Base-by-base conservation (phyloP, 2,113 vertebrate genomes). In the Spilogale gracilis region DNA sequence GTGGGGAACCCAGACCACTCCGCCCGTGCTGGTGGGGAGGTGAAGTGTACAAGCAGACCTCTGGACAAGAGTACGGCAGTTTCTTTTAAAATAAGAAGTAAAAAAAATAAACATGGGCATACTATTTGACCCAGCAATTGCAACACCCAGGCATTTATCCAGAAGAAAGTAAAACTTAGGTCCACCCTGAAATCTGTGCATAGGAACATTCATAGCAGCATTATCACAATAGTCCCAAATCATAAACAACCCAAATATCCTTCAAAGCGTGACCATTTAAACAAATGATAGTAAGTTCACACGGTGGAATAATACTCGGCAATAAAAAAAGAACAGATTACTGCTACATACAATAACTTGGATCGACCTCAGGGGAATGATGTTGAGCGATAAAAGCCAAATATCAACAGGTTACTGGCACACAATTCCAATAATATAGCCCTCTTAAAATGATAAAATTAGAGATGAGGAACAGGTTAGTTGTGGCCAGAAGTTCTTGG, bases 1-100 rank as follows among this genome's bases (percentile, higher is more conserved):
- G 58, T 32, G 23, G 67, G 16, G 48, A 76, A 10, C 20, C 43
- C 1, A 1, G 38, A 16, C 0, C 90, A 63, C 27, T 21, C 48
- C 23, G 0, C 4, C 4, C 0, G 1, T 12, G 67, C 18, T 3
- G 2, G 25, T 0, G 87, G 45, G 13, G 7, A 30, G 0, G 4
- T 38, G 4, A 6, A 2, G 3, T 11, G 58, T 0, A 10, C 38
- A 43, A 5, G 32, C 14, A n/a, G 0, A 56, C 3, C 14, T 30
- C 13, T 4, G 13, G 48, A 18, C 27, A 6, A 58, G 84, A 48
- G 52, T 2, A 1, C 0, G 0, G 14, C 13, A 3, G 43, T 69
- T n/a, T 27, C 50, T 21, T 60, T 14, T 21, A 87, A 71, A 61
- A 61, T 61, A 25, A 61, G 60, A 61, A 25, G 23, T 61, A 61